Conservation (phyloP, 2,797 vertebrate genomes). For the Allenopithecus nigroviridis region DNA sequence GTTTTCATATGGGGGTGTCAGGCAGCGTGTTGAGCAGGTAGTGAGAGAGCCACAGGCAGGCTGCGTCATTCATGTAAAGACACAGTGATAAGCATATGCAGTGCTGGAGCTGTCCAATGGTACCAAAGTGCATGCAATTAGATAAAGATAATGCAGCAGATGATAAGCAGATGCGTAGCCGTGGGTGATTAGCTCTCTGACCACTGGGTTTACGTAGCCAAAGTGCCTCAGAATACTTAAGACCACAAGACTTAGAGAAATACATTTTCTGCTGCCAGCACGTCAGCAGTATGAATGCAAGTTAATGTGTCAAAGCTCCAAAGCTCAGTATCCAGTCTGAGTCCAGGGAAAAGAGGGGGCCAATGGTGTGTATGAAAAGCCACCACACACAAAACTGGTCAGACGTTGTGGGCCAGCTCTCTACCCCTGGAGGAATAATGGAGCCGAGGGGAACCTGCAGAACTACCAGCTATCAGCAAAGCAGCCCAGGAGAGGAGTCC, state of each 20-base stretch:
- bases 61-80: constrained; percentile 51
- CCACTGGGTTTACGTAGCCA: constrained; percentile 53
- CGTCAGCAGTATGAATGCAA: constrained; percentile 26
- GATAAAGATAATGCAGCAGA: constrained; percentile 71
- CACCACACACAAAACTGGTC: not conserved
- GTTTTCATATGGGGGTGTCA: not conserved
- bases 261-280: fast-evolving
- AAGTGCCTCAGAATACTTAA: not conserved
- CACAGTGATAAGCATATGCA: constrained; percentile 68
- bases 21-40: constrained; percentile 22
- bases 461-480: fast-evolving
- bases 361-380: constrained; percentile 13
- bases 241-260: fast-evolving
- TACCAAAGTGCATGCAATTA: constrained; percentile 71
- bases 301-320: constrained; percentile 17
- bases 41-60: constrained; percentile 56
- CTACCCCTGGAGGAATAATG: not conserved
- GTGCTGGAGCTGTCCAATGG: constrained; percentile 66
- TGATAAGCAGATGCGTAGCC: constrained; percentile 50
- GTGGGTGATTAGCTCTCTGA: constrained; percentile 41
- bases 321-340: not conserved
- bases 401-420: not conserved
- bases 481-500: not conserved
- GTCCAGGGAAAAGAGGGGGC: not conserved
- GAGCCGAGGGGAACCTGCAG: not conserved